Conservation (phyloP, 2,797 vertebrate genomes). For the Oreochromis mossambicus region DNA sequence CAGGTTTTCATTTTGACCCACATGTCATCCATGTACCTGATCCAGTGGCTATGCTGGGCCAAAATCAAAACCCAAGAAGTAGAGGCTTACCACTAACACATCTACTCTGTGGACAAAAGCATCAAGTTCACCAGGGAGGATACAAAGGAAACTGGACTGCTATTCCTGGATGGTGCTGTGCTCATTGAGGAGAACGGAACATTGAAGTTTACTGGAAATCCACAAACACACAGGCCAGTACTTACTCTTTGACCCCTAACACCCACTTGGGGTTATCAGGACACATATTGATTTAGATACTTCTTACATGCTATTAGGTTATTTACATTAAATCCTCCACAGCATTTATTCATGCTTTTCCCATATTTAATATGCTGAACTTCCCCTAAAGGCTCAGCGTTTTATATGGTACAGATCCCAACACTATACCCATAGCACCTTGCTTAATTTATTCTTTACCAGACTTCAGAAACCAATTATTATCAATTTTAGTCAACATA, state of each 20-base stretch:
- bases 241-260: neutral
- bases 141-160: neutral
- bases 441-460: neutral
- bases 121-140: neutral
- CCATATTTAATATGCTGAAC: neutral
- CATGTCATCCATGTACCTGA: neutral
- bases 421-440: neutral
- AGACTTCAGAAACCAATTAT: constrained; percentile 5
- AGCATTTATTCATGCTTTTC: neutral
- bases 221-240: neutral
- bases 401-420: neutral
- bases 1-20: neutral
- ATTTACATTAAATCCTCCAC: neutral
- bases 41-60: neutral
- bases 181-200: neutral
- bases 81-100: neutral
- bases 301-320: neutral
- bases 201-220: neutral
- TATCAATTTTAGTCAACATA: neutral
- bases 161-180: neutral
- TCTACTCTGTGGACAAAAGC: neutral
- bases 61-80: neutral
- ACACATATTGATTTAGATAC: neutral
- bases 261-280: neutral
- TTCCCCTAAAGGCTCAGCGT: neutral